phyloP scores from a whole-genome alignment of 1,140 invertebrate genomes.

The Drosophila guanche region DNA sequence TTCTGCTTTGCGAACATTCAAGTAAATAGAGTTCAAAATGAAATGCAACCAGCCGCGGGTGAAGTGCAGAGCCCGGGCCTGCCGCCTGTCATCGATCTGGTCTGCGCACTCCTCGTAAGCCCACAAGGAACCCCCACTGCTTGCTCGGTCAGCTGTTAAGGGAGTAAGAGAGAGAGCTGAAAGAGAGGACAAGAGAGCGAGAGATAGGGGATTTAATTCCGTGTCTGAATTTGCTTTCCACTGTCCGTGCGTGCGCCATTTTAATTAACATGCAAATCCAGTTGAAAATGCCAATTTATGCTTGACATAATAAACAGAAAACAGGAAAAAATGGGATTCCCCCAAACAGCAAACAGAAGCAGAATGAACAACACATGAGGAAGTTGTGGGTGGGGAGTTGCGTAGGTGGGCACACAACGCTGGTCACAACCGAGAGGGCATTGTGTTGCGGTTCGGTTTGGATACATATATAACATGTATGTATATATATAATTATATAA shows the following conservation, averaged over 20 bases:
- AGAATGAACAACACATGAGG: slow-evolving; percentile 6
- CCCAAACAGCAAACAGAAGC: slow-evolving; percentile 41
- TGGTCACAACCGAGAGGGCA: slow-evolving; percentile 18
- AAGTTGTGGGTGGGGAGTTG: too few species aligned
- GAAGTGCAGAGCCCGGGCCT: slow-evolving; percentile 48
- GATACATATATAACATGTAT: slow-evolving; percentile 28
- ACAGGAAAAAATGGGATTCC: slow-evolving; percentile 19
- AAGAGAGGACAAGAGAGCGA: slow-evolving; percentile 20
- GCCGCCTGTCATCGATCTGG: slow-evolving; percentile 72
- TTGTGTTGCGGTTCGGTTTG: slow-evolving; percentile 4
- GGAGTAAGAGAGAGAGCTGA: slow-evolving; percentile 23
- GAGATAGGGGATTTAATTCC: slow-evolving; percentile 57
- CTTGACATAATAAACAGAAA: slow-evolving; percentile 76
- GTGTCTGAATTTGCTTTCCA: slow-evolving; percentile 78
- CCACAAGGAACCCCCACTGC: slow-evolving; percentile 32
- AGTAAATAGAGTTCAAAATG: slow-evolving; percentile 81
- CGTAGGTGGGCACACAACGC: slow-evolving; percentile 14
- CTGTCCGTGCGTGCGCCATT: slow-evolving; percentile 76
- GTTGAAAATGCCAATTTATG: slow-evolving; percentile 81
- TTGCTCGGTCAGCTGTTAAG: slow-evolving; percentile 56
- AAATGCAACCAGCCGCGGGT: slow-evolving; percentile 74
- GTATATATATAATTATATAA: slow-evolving; percentile 61
- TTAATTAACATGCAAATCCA: slow-evolving; percentile 82
- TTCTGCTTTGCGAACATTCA: slow-evolving; percentile 64
- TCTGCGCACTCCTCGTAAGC: neutral